phyloP scores from a whole-genome alignment of 2,797 vertebrate genomes.

The Falco naumanni region DNA sequence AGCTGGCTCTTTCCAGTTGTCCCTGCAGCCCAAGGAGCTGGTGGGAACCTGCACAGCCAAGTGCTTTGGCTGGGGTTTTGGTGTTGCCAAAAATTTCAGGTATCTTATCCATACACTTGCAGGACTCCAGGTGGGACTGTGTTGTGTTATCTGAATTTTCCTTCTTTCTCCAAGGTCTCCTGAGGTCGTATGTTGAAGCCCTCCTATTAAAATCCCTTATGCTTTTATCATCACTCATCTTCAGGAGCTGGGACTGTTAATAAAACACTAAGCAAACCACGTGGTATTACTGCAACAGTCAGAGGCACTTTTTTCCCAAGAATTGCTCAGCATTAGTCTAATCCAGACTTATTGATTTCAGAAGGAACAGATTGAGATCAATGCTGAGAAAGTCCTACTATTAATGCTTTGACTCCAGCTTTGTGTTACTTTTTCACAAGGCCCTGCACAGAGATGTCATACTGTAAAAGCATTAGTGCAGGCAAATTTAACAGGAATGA shows the following conservation, averaged over 20 bases:
- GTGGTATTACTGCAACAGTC: background rate
- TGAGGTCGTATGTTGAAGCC: background rate
- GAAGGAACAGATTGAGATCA: background rate
- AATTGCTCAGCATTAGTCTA: background rate
- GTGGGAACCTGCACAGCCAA: background rate
- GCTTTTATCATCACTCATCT: background rate
- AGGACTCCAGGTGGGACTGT: background rate
- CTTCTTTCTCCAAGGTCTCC: background rate
- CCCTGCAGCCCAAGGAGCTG: background rate
- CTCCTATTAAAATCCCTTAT: background rate
- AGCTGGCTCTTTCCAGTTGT: background rate
- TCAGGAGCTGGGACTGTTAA: background rate
- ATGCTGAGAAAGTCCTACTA: background rate
- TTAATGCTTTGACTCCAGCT: background rate
- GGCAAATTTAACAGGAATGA: background rate
- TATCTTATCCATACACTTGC: too few relatives aligned
- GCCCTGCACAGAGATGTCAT: background rate
- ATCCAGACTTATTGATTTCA: background rate
- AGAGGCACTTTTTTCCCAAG: background rate
- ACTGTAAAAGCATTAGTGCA: background rate
- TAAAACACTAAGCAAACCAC: background rate
- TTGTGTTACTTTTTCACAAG: background rate
- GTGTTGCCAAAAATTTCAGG: background rate
- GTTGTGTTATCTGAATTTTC: background rate
- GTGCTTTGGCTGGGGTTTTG: background rate